Percentiles rank a stretch among this genome's conserved stretches.
phyloP scores from a whole-genome alignment of 2,797 vertebrate species.

The Xyrichtys novacula region DNA sequence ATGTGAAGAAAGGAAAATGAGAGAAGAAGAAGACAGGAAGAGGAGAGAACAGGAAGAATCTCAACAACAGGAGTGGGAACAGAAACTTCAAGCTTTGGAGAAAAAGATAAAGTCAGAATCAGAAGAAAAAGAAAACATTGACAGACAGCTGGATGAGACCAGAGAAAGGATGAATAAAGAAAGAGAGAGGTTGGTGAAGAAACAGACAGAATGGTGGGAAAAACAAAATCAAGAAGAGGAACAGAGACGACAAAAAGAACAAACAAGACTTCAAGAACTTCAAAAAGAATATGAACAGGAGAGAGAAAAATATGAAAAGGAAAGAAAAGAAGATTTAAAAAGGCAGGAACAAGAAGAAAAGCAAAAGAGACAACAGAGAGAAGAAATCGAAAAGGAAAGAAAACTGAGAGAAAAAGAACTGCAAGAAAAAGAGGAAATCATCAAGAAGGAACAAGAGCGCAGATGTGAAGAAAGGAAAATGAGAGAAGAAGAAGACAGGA shows the following conservation, averaged over 20 bases:
- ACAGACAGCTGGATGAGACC: not conserved
- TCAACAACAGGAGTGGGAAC: conserved; percentile 2
- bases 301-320: not conserved
- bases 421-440: conserved; percentile 8
- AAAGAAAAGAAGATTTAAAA: not conserved
- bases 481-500: conserved; percentile 12
- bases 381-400: not conserved
- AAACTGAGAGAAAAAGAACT: not conserved
- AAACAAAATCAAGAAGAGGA: no score
- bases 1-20: not conserved
- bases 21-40: conserved; percentile 1
- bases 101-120: not conserved
- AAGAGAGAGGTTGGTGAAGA: conserved; percentile 13
- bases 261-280: not conserved
- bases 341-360: conserved; percentile 1
- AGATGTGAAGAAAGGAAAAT: not conserved
- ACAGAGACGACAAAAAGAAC: not conserved
- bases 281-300: conserved; percentile 1
- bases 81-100: not conserved
- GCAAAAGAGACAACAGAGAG: not conserved
- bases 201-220: conserved; percentile 1
- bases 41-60: not conserved
- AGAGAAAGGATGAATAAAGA: not conserved
- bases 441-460: not conserved
- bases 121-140: not conserved